These are phyloP conservation scores for Sprattus sprattus DNA, from an alignment of 2,113 vertebrate genomes.

Conservation along the genomic window DNA sequence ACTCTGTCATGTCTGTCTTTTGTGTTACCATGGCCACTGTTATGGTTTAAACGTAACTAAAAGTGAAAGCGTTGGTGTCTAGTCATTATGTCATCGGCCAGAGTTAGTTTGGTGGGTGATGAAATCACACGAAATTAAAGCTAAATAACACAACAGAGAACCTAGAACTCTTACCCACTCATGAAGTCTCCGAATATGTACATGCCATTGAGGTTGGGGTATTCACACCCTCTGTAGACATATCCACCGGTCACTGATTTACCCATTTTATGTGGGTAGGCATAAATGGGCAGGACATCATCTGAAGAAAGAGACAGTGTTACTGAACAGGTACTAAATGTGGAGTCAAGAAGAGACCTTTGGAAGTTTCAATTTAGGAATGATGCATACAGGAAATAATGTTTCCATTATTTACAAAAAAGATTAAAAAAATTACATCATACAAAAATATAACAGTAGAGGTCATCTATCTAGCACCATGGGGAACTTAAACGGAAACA, in stretches of 20 bases:
- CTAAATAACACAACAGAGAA: neutral
- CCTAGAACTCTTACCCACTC: slow-evolving; percentile 80
- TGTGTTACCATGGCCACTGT: slow-evolving; percentile 10
- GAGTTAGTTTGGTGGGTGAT: neutral
- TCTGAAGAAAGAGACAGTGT: slow-evolving; percentile 64
- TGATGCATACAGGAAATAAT: neutral
- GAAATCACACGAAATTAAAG: neutral
- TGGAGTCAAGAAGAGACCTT: neutral
- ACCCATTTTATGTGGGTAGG: slow-evolving; percentile 90
- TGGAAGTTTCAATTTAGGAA: too few relatives aligned
- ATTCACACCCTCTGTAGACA: slow-evolving; percentile 89
- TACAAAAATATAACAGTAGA: neutral
- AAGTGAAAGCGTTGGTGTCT: neutral
- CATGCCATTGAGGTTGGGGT: slow-evolving; percentile 91
- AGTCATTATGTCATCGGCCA: neutral
- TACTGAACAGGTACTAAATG: neutral
- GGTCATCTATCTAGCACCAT: neutral
- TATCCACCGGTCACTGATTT: slow-evolving; percentile 95
- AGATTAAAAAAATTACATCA: neutral
- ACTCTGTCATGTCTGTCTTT: neutral
- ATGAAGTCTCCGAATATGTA: slow-evolving; percentile 99
- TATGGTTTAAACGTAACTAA: neutral
- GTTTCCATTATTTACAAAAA: neutral
- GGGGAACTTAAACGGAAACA: neutral
- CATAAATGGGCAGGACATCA: slow-evolving; percentile 90